Percentiles rank a stretch among this genome's conserved stretches.
Evolutionary conservation across 1,140 invertebrate genomes (phyloP).

Genomic region (Cotesia glomerata): DNA sequence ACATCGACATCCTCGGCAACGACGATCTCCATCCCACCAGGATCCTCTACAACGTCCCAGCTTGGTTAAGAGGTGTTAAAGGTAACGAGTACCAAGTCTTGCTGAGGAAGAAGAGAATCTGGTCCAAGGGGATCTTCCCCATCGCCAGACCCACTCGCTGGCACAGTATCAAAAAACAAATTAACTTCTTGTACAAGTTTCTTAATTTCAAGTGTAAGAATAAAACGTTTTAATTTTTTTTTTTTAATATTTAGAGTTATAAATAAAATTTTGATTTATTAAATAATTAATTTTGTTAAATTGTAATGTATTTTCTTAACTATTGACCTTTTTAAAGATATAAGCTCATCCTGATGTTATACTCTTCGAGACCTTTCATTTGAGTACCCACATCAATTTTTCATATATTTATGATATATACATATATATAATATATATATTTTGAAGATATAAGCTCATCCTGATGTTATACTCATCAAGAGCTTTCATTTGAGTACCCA

Average conservation of each 20-base stretch:
- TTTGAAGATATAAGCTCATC: no score
- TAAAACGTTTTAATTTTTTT: not conserved
- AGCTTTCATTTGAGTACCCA: no score
- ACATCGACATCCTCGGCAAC: conserved; percentile 92
- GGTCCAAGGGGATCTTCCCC: conserved; percentile 66
- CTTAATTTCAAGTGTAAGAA: conserved; percentile 81
- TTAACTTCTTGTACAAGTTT: conserved; percentile 75
- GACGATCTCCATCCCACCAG: conserved; percentile 80
- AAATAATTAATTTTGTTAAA: no score
- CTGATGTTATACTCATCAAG: no score
- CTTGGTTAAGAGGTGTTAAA: conserved; percentile 85
- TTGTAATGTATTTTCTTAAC: no score
- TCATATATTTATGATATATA: no score
- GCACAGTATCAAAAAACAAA: conserved; percentile 74
- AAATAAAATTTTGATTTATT: no score
- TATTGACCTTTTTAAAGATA: no score
- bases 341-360: no score
- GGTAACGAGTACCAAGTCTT: conserved; percentile 86
- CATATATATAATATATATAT: no score
- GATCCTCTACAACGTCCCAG: conserved; percentile 83
- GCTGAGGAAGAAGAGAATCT: conserved; percentile 76
- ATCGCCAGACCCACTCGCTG: conserved; percentile 76
- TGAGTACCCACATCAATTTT: no score
- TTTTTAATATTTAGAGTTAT: not conserved
- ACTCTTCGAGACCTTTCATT: no score